Conservation (phyloP, 2,888 invertebrate species). For the Andrena hattorfiana region DNA sequence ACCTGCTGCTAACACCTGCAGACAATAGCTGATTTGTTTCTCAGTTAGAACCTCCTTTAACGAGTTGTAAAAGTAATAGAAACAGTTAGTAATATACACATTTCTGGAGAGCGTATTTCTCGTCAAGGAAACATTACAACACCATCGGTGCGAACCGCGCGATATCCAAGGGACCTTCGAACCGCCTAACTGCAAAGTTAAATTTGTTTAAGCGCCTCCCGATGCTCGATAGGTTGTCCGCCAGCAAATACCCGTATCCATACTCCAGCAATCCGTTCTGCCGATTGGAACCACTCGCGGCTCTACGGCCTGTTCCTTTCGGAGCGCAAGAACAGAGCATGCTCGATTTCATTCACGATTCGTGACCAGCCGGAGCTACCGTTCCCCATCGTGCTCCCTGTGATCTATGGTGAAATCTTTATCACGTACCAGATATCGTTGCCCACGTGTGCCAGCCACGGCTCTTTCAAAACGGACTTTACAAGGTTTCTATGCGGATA, state of each 20-base stretch:
- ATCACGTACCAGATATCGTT: constrained; percentile 68
- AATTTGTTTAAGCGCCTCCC: constrained; percentile 8
- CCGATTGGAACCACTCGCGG: constrained; percentile 16
- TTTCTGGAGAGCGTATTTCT: background rate
- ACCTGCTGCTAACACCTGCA: background rate
- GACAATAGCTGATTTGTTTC: background rate
- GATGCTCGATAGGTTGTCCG: background rate
- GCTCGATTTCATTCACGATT: constrained; percentile 65
- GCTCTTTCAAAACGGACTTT: constrained; percentile 49
- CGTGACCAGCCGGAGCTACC: constrained; percentile 60
- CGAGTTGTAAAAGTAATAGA: background rate
- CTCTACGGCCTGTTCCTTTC: constrained; percentile 15
- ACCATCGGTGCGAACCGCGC: background rate
- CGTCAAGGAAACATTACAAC: background rate
- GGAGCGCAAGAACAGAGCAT: constrained; percentile 9
- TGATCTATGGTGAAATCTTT: constrained; percentile 70
- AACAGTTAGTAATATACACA: background rate
- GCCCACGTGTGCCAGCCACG: constrained; percentile 60
- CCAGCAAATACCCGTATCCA: constrained; percentile 13
- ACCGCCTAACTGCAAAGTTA: background rate
- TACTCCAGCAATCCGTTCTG: constrained; percentile 7
- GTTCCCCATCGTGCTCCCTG: constrained; percentile 38
- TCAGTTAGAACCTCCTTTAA: background rate
- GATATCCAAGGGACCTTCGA: background rate
- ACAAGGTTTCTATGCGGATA: constrained; percentile 67